Evolutionary conservation across 1,140 invertebrate genomes (phyloP).

Genomic region (Grapholita molesta): DNA sequence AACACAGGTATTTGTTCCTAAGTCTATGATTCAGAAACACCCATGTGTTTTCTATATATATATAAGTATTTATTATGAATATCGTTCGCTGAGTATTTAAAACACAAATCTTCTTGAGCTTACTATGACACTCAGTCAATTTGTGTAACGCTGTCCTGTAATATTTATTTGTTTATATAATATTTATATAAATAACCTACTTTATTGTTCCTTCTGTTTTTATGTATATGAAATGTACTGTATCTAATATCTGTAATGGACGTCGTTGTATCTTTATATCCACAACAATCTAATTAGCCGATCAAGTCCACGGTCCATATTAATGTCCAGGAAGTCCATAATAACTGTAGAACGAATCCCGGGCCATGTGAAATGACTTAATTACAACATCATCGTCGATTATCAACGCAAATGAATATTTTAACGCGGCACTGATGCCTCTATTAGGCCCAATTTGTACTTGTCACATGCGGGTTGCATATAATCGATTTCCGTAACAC

Average conservation of each 20-base stretch:
- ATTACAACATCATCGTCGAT: neutral
- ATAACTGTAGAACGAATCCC: neutral
- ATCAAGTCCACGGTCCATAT: neutral
- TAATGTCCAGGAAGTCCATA: neutral
- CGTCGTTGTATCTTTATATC: neutral
- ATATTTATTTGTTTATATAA: no score
- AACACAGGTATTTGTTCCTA: no score
- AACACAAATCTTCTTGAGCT: no score
- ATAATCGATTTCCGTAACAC: slow-evolving; percentile 13
- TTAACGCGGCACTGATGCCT: slow-evolving; percentile 11
- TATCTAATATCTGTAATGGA: neutral
- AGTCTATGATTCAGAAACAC: no score
- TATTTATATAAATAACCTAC: no score
- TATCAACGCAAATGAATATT: slow-evolving; percentile 15
- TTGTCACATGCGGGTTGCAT: slow-evolving; percentile 7
- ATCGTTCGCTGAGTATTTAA: no score
- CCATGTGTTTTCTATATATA: no score
- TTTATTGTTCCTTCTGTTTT: no score
- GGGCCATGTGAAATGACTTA: neutral
- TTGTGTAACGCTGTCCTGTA: no score
- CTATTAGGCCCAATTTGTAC: slow-evolving; percentile 10
- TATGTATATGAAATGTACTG: no score
- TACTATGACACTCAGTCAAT: no score
- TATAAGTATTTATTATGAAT: no score
- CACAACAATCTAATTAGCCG: neutral